Evolutionary conservation across 2,888 invertebrate species (phyloP).

Genomic region (Drosophila borealis): DNA sequence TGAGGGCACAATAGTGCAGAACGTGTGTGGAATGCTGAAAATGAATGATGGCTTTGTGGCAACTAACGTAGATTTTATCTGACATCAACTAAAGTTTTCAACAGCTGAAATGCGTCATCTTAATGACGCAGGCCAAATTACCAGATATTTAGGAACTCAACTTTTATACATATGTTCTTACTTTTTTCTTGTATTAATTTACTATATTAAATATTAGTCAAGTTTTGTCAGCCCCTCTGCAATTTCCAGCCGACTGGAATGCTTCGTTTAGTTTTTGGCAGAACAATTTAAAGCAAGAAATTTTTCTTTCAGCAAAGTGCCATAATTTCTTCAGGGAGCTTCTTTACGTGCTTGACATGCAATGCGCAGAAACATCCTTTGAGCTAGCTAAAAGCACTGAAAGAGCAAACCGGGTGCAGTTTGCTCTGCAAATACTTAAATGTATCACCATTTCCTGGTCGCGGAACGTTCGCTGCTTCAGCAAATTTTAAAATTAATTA

Average conservation of each 20-base stretch:
- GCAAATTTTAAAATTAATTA: conserved; percentile 19
- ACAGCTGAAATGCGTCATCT: not conserved
- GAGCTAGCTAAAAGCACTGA: not conserved
- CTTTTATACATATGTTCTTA: no score
- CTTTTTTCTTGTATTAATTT: not conserved
- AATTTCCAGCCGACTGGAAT: no score
- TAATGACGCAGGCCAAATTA: no score
- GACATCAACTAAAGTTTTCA: not conserved
- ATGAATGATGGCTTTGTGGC: conserved; percentile 23
- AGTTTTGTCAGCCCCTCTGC: no score
- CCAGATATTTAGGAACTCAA: no score
- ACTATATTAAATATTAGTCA: not conserved
- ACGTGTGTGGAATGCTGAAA: conserved; percentile 6
- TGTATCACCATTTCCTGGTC: conserved; percentile 12
- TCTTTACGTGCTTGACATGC: conserved; percentile 13
- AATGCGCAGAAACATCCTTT: conserved; percentile 5
- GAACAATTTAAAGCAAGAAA: not conserved
- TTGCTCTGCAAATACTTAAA: conserved; percentile 17
- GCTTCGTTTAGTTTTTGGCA: not conserved
- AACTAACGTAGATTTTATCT: conserved; percentile 6
- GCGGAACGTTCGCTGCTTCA: conserved; percentile 6
- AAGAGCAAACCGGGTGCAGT: conserved; percentile 1
- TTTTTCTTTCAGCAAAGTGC: not conserved
- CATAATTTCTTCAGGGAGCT: conserved; percentile 1
- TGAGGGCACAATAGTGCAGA: not conserved